Conservation (phyloP, 2,113 vertebrate species). For the Brienomyrus longianalis region DNA sequence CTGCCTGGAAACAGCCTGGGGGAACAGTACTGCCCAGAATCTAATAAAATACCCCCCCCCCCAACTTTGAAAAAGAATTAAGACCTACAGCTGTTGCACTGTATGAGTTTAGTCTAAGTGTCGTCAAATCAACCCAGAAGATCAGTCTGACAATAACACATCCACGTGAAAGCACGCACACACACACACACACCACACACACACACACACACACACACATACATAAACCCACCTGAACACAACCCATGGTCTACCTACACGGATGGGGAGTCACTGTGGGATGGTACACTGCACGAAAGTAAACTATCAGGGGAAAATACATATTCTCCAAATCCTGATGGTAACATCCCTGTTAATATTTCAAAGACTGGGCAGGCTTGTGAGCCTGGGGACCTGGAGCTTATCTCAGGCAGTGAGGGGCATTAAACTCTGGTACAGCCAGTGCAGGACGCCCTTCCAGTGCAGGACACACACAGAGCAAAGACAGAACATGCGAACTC, state of each 20-base stretch:
- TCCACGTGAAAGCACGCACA: not conserved
- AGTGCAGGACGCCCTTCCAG: not conserved
- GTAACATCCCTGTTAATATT: not conserved
- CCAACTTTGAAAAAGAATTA: not conserved
- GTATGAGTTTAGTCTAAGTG: not conserved
- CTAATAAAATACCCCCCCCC: not conserved
- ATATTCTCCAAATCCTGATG: not conserved
- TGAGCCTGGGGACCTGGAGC: not conserved
- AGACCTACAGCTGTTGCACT: not conserved
- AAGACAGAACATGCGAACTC: not conserved
- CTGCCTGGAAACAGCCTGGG: not conserved
- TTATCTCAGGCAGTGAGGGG: not conserved
- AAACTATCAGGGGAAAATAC: not conserved
- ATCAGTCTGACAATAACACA: not conserved
- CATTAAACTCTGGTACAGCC: not conserved
- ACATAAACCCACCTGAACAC: not conserved
- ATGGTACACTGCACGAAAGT: not conserved
- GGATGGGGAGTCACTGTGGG: not conserved
- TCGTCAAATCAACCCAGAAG: not conserved
- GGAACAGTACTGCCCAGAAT: not conserved
- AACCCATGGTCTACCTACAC: not conserved
- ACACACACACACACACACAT: not conserved
- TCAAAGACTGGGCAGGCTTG: not conserved
- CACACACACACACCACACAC: not conserved
- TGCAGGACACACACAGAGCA: not conserved